A percentile compares a stretch with the other conserved stretches of the same genome.
Conservation (phyloP, 2,797 vertebrate species). For the Manis crassicaudata region DNA sequence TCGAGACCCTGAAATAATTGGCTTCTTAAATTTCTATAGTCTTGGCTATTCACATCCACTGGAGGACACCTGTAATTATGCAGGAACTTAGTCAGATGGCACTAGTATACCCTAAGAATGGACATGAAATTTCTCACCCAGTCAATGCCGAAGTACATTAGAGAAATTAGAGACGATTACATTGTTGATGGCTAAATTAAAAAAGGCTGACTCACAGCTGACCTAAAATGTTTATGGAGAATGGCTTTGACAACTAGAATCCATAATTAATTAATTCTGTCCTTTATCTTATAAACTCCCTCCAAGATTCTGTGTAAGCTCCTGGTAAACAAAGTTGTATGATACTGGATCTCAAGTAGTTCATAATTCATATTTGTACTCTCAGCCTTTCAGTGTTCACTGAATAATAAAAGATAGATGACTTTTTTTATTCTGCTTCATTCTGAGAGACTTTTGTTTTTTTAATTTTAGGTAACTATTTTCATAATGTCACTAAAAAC, state of each 20-base stretch:
- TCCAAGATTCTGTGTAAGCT: neutral
- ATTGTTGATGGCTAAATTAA: neutral
- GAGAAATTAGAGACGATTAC: slow-evolving; percentile 20
- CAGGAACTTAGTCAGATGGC: neutral
- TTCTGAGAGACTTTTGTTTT: neutral
- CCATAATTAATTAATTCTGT: neutral
- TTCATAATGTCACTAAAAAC: neutral
- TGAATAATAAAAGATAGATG: neutral
- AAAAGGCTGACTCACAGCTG: neutral
- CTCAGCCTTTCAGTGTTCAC: neutral
- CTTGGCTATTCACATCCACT: neutral
- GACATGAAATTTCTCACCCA: neutral
- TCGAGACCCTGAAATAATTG: neutral
- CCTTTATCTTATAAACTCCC: neutral
- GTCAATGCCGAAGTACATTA: neutral
- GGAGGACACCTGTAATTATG: neutral
- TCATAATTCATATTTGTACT: neutral
- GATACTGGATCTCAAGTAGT: neutral
- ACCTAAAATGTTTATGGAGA: neutral
- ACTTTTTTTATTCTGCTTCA: neutral
- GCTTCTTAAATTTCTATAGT: neutral
- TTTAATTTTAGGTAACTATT: neutral
- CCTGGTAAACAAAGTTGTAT: neutral
- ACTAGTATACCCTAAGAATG: neutral
- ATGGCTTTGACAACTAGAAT: neutral